Percentiles rank a stretch among this genome's conserved stretches.
These are phyloP conservation scores for Gasterosteus aculeatus DNA, from an alignment of 2,113 vertebrate species.

Conservation along the genomic window DNA sequence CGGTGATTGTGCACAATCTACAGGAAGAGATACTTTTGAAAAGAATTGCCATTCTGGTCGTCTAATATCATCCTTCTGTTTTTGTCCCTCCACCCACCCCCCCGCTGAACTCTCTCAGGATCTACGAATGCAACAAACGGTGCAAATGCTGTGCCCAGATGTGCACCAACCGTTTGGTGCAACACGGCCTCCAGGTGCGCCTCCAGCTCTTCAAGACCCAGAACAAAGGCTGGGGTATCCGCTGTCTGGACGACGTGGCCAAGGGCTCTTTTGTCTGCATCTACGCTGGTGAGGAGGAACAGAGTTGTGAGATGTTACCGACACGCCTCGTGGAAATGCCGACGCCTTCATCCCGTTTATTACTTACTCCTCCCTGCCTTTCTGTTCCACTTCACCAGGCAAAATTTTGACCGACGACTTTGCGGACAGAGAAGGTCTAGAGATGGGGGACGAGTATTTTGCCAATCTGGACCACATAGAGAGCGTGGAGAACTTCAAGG, in stretches of 20 bases:
- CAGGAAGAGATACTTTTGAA: constrained; percentile 1
- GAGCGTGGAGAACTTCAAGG: constrained; percentile 98
- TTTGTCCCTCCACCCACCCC: not conserved
- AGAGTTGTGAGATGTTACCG: not conserved
- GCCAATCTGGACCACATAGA: constrained; percentile 98
- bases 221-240: constrained; percentile 99
- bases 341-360: not conserved
- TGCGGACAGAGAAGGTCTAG: constrained; percentile 95
- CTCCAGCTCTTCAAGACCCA: constrained; percentile 99
- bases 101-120: constrained; percentile 72
- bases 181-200: constrained; percentile 94
- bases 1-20: constrained; percentile 49
- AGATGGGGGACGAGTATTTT: constrained; percentile 98
- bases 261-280: constrained; percentile 98
- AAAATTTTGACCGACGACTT: constrained; percentile 98
- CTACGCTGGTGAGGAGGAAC: constrained; percentile 87
- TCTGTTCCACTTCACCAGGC: constrained; percentile 73
- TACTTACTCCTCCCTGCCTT: not conserved
- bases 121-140: constrained; percentile 95
- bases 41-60: not conserved
- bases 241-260: constrained; percentile 95
- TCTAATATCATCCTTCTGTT: not conserved
- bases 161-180: constrained; percentile 95
- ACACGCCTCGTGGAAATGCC: not conserved
- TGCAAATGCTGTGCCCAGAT: constrained; percentile 90